phyloP scores from a whole-genome alignment of 2,797 vertebrate species.

The Heliangelus exortis region DNA sequence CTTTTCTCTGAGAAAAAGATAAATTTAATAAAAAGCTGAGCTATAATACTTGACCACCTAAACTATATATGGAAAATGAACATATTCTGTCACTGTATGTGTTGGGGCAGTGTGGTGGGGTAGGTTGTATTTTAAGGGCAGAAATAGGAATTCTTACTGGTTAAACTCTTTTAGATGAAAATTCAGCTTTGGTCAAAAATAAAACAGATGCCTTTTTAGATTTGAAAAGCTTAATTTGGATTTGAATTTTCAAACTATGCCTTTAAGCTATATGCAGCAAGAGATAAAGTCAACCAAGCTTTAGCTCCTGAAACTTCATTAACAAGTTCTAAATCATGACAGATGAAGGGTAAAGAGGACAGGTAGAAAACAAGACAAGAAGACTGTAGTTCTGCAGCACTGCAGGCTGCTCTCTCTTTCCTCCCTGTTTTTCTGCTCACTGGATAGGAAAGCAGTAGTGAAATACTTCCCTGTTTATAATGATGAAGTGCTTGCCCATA shows the following conservation, averaged over 20 bases:
- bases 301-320: not conserved
- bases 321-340: not conserved
- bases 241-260: not conserved
- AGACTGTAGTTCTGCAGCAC: not conserved
- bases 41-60: not conserved
- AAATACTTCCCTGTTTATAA: conserved; percentile 1
- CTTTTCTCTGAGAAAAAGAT: not conserved
- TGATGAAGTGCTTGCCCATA: conserved; percentile 7
- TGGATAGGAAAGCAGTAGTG: not conserved
- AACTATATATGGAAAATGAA: not conserved
- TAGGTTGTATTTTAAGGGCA: not conserved
- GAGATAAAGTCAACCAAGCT: not conserved
- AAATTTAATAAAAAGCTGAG: not conserved
- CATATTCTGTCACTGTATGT: not conserved
- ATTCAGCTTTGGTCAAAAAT: not conserved
- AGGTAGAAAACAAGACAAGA: not conserved
- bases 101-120: not conserved
- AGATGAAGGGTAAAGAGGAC: not conserved
- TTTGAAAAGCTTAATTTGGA: not conserved
- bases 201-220: not conserved
- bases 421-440: not conserved
- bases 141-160: not conserved
- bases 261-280: not conserved
- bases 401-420: not conserved
- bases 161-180: not conserved